Conservation (phyloP, 2,113 vertebrate genomes). For the Odobenus rosmarus region DNA sequence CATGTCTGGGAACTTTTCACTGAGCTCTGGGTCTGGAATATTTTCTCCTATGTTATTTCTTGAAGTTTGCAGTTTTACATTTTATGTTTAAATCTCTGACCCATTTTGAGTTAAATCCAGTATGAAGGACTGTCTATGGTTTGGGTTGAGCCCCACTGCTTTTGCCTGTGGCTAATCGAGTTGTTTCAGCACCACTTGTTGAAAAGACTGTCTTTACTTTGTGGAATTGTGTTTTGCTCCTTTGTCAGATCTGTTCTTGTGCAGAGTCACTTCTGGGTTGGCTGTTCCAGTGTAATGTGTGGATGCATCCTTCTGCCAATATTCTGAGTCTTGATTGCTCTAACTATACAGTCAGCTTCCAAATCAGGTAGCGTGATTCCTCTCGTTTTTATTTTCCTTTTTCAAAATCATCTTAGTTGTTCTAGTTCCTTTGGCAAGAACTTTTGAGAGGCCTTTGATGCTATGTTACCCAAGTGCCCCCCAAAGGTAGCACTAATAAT, state of each 20-base stretch:
- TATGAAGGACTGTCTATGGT: background rate
- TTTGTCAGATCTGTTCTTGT: background rate
- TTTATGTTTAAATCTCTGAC: background rate
- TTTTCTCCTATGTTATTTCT: background rate
- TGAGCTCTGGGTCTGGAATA: background rate
- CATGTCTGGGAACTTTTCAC: background rate
- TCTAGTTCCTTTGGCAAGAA: background rate
- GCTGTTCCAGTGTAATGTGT: background rate
- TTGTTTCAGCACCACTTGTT: background rate
- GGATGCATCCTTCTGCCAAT: background rate
- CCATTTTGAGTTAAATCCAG: background rate
- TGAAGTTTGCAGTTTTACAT: background rate
- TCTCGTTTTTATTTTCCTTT: conserved; percentile 6
- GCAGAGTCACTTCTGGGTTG: background rate
- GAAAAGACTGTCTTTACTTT: background rate
- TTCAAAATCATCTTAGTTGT: background rate
- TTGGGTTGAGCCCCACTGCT: background rate
- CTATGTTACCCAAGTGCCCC: background rate
- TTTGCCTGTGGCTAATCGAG: background rate
- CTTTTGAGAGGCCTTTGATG: conserved; percentile 26
- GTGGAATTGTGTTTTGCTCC: background rate
- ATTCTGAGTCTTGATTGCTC: background rate
- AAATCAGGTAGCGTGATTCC: background rate
- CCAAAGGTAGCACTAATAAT: background rate
- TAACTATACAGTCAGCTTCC: background rate